Evolutionary conservation across 2,888 invertebrate species (phyloP), one percentile per base, ranked within the genome.

Genomic region (Mycalesis mineus): DNA sequence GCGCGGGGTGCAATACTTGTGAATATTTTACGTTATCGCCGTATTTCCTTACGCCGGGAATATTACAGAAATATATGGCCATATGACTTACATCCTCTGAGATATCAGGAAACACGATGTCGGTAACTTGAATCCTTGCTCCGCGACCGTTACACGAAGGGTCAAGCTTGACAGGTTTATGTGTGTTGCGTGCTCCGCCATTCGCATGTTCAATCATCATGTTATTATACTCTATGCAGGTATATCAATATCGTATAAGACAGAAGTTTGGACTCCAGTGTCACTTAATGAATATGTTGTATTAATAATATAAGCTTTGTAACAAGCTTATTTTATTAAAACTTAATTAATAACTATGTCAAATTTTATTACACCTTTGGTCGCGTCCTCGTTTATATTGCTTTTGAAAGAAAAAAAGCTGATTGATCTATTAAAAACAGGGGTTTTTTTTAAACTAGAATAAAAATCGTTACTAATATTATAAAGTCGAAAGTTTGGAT

Each of bases 121-220:
- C 73, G 53, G 78, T 74, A 80, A 82, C 65, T 62, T 58, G 73
- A 80, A 65, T 65, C 65, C 65, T 67, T 65, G 67, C 49, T 51
- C 14, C 54, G 42, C 52, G 57, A 45, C 62, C 62, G 64, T 65
- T 60, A 64, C 72, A 73, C 68, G 70, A 50, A 67, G 65, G 67
- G 65, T 69, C 70, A 62, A 65, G 65, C 65, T 65, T 65, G 71
- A 73, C 68, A 66, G 68, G 65, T 66, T 69, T 68, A 65, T 63
- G 65, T 68, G 57, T 55, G 41, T 65, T 59, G 66, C 64, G 61
- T 65, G 65, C 57, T 54, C 55, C 53, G 40, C 49, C 58, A 57
- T 57, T 55, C 54, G 54, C 63, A 44, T 56, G 49, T 52, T 49
- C 29, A 61, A 45, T 57, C 57, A 55, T 54, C 57, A 51, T 57